These are phyloP conservation scores for Amblyjoppa fuscipennis DNA, from an alignment of 2,888 invertebrate species.

Conservation along the genomic window DNA sequence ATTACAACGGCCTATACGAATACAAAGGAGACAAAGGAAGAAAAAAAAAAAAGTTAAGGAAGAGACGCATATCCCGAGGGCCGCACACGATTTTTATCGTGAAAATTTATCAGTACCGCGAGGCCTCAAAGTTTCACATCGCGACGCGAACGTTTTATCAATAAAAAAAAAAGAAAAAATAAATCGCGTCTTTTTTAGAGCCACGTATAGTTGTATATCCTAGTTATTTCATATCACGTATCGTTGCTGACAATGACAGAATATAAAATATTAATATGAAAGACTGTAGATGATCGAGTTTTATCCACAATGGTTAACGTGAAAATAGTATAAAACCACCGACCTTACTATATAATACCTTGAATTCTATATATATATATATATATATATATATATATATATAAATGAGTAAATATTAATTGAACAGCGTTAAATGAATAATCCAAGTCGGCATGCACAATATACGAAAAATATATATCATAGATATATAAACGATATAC, in stretches of 20 bases:
- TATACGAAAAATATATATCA: conserved; percentile 41
- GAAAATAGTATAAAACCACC: conserved; percentile 43
- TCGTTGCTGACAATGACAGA: conserved; percentile 48
- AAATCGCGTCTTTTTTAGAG: conserved; percentile 42
- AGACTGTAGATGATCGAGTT: conserved; percentile 30
- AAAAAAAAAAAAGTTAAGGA: background rate
- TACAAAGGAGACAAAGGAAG: background rate
- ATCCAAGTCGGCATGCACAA: conserved; percentile 51
- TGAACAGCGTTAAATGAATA: conserved; percentile 29
- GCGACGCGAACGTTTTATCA: conserved; percentile 24
- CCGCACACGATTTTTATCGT: conserved; percentile 27
- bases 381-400: background rate
- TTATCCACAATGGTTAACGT: conserved; percentile 31
- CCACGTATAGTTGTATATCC: conserved; percentile 27
- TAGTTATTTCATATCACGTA: conserved; percentile 50
- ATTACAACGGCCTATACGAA: conserved; percentile 43
- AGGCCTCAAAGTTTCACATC: conserved; percentile 56
- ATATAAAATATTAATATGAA: conserved; percentile 30
- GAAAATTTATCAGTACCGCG: conserved; percentile 47
- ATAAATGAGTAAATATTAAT: conserved; percentile 13
- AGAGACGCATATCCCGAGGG: conserved; percentile 32
- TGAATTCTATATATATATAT: conserved; percentile 31
- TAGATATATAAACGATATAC: conserved; percentile 60
- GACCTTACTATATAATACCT: conserved; percentile 30
- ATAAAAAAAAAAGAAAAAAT: background rate